A percentile compares a stretch with the other conserved stretches of the same genome.
These are phyloP conservation scores for Drosophila rhopaloa DNA, from an alignment of 1,140 invertebrate species.

Conservation along the genomic window DNA sequence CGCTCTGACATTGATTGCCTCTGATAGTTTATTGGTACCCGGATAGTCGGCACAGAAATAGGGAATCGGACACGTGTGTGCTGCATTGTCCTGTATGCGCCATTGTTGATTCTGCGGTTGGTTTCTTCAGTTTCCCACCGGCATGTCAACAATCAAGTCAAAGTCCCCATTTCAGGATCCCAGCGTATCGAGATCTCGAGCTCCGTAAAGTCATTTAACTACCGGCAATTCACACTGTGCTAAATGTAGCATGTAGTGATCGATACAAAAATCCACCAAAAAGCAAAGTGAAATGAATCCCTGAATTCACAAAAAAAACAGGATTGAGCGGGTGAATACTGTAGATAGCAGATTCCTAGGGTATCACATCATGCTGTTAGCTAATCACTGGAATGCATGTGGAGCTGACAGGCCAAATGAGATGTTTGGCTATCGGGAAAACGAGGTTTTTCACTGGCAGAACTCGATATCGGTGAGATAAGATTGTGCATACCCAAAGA, in stretches of 20 bases:
- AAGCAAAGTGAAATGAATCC: conserved; percentile 42
- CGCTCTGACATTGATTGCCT: conserved; percentile 75
- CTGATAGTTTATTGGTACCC: conserved; percentile 64
- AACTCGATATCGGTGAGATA: not conserved
- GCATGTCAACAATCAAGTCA: conserved; percentile 76
- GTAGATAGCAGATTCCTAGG: conserved; percentile 4
- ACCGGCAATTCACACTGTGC: conserved; percentile 68
- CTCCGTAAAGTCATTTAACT: conserved; percentile 68
- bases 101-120: conserved; percentile 72
- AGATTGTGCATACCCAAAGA: not conserved
- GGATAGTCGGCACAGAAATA: conserved; percentile 7
- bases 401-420: conserved; percentile 38
- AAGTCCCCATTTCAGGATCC: conserved; percentile 28
- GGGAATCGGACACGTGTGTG: conserved; percentile 59
- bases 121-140: conserved; percentile 28
- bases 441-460: not conserved
- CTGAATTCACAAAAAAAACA: not conserved
- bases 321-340: conserved; percentile 13
- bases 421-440: not conserved
- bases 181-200: not conserved
- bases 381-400: conserved; percentile 30
- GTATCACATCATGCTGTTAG: conserved; percentile 42
- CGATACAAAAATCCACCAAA: conserved; percentile 30
- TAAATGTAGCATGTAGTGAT: conserved; percentile 67
- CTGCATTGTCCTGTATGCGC: conserved; percentile 49